Evolutionary conservation across 2,888 invertebrate species (phyloP), one percentile per base, ranked within the genome.

Genomic region (Caenorhabditis becei): DNA sequence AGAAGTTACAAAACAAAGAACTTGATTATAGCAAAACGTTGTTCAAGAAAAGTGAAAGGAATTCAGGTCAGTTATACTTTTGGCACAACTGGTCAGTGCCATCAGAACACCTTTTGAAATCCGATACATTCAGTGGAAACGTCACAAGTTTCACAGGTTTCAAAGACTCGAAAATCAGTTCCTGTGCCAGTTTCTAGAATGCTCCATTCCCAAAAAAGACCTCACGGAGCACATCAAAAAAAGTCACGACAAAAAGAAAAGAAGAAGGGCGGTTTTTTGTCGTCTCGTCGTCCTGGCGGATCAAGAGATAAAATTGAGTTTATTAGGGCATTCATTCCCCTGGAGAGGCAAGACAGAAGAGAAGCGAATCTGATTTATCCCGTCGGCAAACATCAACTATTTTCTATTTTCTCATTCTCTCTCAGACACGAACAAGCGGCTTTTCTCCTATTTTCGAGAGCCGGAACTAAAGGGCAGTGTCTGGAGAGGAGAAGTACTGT

Each of bases 231-330:
- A 35, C 24, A 35, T 11, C 24, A 18, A 41, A 32, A 56, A 49
- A 47, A 35, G 23, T 28, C 24, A 2, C 26, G 28, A 54, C 5
- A 61, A 44, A 53, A 44, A 61, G 20, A 51, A 41, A 70, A 53
- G 59, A 53, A 53, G 28, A n/a, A n/a, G n/a, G n/a, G n/a, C n/a
- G n/a, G n/a, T n/a, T n/a, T n/a, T n/a, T n/a, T 11, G 20, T 59
- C 32, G 53, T 32, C 32, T 56, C 41, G 28, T 4, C 18, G 26
- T 47, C n/a, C n/a, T n/a, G n/a, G n/a, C 26, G 70, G 70, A 70
- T 70, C 70, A 70, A 70, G 70, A 70, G 61, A 70, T 59, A 61
- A 37, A 70, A 70, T 70, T 70, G 70, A 70, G 70, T 70, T 70
- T 61, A 61, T 70, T 70, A 70, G 70, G 61, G 41, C 58, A 47